Conservation (phyloP, 1,140 invertebrate species). For the Caenorhabditis brenneri region DNA sequence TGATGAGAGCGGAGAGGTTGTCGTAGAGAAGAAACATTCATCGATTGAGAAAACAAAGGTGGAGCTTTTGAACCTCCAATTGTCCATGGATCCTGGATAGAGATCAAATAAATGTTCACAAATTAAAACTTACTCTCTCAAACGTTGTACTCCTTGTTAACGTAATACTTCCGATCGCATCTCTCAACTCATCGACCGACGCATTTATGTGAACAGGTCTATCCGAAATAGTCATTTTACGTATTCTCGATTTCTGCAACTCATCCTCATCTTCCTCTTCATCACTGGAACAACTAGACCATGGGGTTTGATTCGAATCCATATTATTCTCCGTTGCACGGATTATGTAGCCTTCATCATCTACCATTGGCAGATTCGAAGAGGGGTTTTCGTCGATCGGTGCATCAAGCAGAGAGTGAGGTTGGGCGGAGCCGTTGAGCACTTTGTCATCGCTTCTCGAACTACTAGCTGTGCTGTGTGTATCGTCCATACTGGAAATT, state of each 20-base stretch:
- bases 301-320: conserved; percentile 26
- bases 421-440: not conserved
- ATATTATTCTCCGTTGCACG: not conserved
- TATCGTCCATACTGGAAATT: conserved; percentile 56
- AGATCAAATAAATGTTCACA: not conserved
- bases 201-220: conserved; percentile 61
- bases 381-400: conserved; percentile 40
- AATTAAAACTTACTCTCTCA: conserved; percentile 61
- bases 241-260: conserved; percentile 66
- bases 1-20: conserved; percentile 44
- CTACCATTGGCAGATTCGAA: conserved; percentile 43
- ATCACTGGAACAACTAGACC: conserved; percentile 44
- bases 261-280: conserved; percentile 61
- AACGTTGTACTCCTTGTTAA: conserved; percentile 62
- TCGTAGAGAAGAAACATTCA: conserved; percentile 48
- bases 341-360: conserved; percentile 64
- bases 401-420: conserved; percentile 1
- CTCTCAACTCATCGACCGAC: conserved; percentile 67
- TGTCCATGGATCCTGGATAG: conserved; percentile 70
- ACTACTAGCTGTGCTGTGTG: conserved; percentile 56
- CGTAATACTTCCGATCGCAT: conserved; percentile 66
- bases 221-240: conserved; percentile 64
- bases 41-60: conserved; percentile 64
- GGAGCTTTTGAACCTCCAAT: conserved; percentile 13
- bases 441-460: conserved; percentile 62